Base-by-base conservation (phyloP, 2,888 invertebrate species). In the Prosopocoilus inquinatus region DNA sequence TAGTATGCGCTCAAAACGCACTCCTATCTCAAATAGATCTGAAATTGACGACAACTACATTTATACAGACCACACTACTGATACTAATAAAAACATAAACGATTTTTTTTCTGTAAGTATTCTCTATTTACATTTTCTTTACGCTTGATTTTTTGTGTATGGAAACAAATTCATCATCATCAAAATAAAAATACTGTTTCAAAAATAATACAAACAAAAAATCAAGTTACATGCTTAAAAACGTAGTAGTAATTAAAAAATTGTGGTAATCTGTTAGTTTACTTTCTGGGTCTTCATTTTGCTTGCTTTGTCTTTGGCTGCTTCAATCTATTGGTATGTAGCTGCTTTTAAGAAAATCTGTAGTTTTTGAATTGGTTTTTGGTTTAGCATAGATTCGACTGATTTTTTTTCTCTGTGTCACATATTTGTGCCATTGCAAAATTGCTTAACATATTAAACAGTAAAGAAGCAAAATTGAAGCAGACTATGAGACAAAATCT, bases 21-120 rank as follows among this genome's bases (percentile, higher is more conserved):
- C 80, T 56, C 79, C 80, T 72, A 79, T 81, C 64, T 70, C 66
- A 57, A 65, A 64, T 53, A 57, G 55, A 47, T 55, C 59, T 47
- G 61, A 62, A 39, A 60, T 60, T 50, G 62, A 64, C 53, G 67
- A 67, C 64, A 66, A 68, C 59, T 66, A 62, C 61, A 58, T 64
- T 61, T 66, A 65, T 52, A 60, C 62, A 57, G 62, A 54, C 52
- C 65, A 66, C 54, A 60, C 63, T 55, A 56, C 64, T 56, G 64
- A 67, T 58, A 61, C 62, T 60, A 67, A 66, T 62, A 63, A 65
- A 66, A 67, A 67, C 63, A 59, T 65, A 58, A 62, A 59, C 58
- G 60, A 63, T 33, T 28, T 28, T 28, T 64, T 67, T 50, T 62
- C 64, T 57, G 67, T 67, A 67, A 67, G 67, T 67, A 66, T 65